phyloP scores from a whole-genome alignment of 2,888 invertebrate genomes.

The Drosophila leonis region DNA sequence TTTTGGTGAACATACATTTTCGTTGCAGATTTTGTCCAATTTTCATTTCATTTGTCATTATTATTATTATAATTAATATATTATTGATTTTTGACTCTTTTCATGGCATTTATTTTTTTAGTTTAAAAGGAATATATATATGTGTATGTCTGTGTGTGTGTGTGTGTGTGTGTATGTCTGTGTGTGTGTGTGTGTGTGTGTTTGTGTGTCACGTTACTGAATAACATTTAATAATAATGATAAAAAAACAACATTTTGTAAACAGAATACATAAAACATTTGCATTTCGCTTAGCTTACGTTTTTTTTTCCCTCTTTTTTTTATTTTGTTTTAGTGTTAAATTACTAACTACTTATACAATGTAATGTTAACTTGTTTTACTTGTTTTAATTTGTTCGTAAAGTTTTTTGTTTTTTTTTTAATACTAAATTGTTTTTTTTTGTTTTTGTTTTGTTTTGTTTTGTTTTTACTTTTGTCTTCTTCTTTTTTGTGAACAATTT shows the following conservation, averaged over 20 bases:
- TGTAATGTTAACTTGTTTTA: constrained; percentile 85
- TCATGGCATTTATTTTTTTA: constrained; percentile 38
- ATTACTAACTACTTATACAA: constrained; percentile 85
- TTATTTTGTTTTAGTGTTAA: constrained; percentile 69
- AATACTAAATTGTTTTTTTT: constrained; percentile 52
- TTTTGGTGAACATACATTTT: constrained; percentile 35
- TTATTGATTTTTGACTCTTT: constrained; percentile 24
- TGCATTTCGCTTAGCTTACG: constrained; percentile 44
- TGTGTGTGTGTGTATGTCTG: constrained; percentile 24
- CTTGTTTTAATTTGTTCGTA: constrained; percentile 83
- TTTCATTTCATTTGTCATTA: constrained; percentile 22
- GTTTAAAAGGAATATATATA: constrained; percentile 58
- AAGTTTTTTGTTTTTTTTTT: constrained; percentile 62
- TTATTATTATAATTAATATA: constrained; percentile 7
- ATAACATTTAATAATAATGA: constrained; percentile 62
- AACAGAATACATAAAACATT: constrained; percentile 69
- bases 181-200: constrained; percentile 4
- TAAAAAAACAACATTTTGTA: constrained; percentile 68
- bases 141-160: constrained; percentile 21
- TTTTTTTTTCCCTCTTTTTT: constrained; percentile 12
- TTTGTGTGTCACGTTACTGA: constrained; percentile 56
- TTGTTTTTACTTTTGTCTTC: constrained; percentile 10
- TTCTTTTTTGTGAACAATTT: constrained; percentile 72
- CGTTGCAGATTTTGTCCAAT: constrained; percentile 25
- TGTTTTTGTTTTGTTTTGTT: constrained; percentile 28